Evolutionary conservation across 2,113 vertebrate genomes (phyloP), one percentile per base, ranked within the genome.

Genomic region (Callionymus lyra): DNA sequence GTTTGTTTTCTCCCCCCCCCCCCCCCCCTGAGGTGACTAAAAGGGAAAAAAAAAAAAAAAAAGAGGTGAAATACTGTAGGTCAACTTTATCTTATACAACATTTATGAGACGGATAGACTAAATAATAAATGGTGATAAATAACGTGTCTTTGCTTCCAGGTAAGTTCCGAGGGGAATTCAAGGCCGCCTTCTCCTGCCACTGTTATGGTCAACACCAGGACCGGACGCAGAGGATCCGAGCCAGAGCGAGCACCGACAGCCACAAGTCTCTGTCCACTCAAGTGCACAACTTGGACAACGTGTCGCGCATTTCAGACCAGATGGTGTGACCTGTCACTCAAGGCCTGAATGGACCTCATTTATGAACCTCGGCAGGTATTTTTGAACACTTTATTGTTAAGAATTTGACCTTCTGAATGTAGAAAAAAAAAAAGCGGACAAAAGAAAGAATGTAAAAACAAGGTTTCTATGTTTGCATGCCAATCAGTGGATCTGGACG

Each of bases 151-250:
- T 19, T 36, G 11, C 31, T 19, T 10, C 44, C 82, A 98, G 94
- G 91, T 45, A 98, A 97, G 74, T 98, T 98, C 57, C 88, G 93
- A 31, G 91, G 89, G 63, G 94, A 98, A 82, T 98, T 97, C 71
- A 97, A 93, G 85, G 90, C 91, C 16, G 94, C 94, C 0, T 97
- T 98, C 80, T 85, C 91, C 48, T 97, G 90, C 65, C 86, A 81
- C 47, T 90, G 84, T 72, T 76, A 83, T 31, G 73, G 82, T 38
- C 59, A 70, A 54, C 58, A 55, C 9, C 68, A 74, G 38, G 70
- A 54, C 8, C 78, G 55, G 1, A 84, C 87, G 2, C 77, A 86
- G 2, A 76, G 88, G 31, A 65, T 42, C 36, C 74, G 87, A 68
- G 82, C 80, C 16, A 83, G 72, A 56, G 68, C 81, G 1, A 89